Evolutionary conservation across 1,140 invertebrate species (phyloP).

Genomic region (Marisa cornuarietis): DNA sequence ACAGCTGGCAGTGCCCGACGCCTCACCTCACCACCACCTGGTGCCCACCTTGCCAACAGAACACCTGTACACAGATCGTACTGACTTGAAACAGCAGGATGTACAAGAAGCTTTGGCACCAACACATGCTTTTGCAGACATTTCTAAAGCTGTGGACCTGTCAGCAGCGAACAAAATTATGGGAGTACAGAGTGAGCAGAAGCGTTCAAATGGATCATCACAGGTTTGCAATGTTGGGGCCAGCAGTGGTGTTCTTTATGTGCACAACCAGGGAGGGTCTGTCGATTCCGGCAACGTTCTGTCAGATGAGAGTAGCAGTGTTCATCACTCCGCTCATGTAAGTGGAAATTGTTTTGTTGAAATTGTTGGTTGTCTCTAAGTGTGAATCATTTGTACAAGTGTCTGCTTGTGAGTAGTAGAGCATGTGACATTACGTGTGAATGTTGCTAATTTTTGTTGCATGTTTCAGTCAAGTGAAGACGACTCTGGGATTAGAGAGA

Average conservation of each 20-base stretch:
- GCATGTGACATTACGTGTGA: too few relatives aligned
- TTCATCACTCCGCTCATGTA: constrained; percentile 20
- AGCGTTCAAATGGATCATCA: background rate
- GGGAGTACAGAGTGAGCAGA: background rate
- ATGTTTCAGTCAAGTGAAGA: constrained; percentile 22
- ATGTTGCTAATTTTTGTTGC: background rate
- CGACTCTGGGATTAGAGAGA: constrained; percentile 23
- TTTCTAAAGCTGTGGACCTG: background rate
- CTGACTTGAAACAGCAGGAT: background rate
- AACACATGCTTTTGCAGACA: constrained; percentile 1
- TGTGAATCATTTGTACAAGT: too few relatives aligned
- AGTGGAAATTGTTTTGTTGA: background rate
- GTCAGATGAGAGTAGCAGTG: background rate
- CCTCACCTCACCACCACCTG: constrained; percentile 13
- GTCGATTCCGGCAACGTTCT: background rate
- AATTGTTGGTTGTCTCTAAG: too few relatives aligned
- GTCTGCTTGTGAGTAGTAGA: too few relatives aligned
- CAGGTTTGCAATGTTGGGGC: background rate
- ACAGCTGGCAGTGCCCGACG: background rate
- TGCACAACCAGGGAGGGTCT: background rate
- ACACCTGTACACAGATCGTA: constrained; percentile 14
- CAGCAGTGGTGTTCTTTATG: background rate
- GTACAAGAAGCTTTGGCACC: constrained; percentile 5
- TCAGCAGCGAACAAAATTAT: background rate
- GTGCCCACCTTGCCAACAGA: background rate